Conservation (phyloP, 2,888 invertebrate species). For the Agriopis leucophaearia region DNA sequence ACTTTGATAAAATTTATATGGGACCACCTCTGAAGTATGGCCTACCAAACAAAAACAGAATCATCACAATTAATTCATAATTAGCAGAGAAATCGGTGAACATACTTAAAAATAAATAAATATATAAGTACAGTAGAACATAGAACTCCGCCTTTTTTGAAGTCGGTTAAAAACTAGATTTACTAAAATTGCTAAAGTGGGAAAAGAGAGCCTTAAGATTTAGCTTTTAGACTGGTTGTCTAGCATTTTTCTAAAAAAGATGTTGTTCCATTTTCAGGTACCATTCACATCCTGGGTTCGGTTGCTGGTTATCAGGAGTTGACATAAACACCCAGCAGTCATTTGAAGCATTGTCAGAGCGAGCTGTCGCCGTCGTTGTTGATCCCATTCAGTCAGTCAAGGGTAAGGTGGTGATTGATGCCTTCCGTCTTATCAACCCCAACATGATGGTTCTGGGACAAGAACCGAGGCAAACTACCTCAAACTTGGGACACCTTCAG, state of each 20-base stretch:
- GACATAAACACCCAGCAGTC: slow-evolving; percentile 99
- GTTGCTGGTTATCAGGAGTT: slow-evolving; percentile 99
- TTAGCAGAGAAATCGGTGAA: too few relatives aligned
- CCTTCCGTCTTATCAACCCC: slow-evolving; percentile 99
- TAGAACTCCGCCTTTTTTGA: too few relatives aligned
- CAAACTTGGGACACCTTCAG: slow-evolving; percentile 98
- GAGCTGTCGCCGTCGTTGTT: slow-evolving; percentile 99
- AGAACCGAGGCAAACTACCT: slow-evolving; percentile 99
- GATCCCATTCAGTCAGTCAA: slow-evolving; percentile 99
- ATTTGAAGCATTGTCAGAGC: slow-evolving; percentile 98
- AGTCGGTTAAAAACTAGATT: too few relatives aligned
- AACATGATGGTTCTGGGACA: slow-evolving; percentile 99
- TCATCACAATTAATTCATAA: too few relatives aligned
- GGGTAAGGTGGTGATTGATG: slow-evolving; percentile 99
- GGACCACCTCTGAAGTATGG: too few relatives aligned
- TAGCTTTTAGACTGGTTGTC: too few relatives aligned
- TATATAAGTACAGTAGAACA: too few relatives aligned
- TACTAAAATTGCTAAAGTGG: too few relatives aligned
- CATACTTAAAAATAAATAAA: too few relatives aligned
- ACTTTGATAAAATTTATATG: too few relatives aligned
- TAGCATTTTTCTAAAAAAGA: background rate
- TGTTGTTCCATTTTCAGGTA: slow-evolving; percentile 86
- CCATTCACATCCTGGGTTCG: slow-evolving; percentile 99
- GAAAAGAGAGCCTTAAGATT: too few relatives aligned
- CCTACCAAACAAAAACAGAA: too few relatives aligned